A percentile compares a stretch with the other conserved stretches of the same genome.
Evolutionary conservation across 2,113 vertebrate genomes (phyloP).

Genomic region (Zapornia atra): DNA sequence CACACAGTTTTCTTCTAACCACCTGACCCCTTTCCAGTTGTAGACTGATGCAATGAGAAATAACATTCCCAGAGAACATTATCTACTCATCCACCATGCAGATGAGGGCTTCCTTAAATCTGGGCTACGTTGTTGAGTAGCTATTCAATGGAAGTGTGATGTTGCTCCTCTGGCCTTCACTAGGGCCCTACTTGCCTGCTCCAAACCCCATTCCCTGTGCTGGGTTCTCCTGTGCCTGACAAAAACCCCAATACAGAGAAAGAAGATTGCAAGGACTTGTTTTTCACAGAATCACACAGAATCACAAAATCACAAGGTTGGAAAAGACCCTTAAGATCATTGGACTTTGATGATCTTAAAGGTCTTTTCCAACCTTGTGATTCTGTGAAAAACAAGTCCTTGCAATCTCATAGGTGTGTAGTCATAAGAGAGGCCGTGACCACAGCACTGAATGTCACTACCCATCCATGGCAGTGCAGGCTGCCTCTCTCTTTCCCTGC

Average conservation of each 20-base stretch:
- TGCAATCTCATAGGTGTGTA: neutral
- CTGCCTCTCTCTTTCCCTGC: neutral
- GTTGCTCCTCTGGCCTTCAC: neutral
- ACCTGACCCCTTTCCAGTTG: neutral
- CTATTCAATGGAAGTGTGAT: neutral
- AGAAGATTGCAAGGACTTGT: no score
- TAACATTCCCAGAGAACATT: neutral
- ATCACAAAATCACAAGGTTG: no score
- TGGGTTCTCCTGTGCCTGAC: no score
- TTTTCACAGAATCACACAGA: no score
- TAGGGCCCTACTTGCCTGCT: neutral
- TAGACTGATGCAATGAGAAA: neutral
- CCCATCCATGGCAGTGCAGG: neutral
- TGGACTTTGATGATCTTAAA: no score
- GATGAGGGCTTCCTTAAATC: neutral
- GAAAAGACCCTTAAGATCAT: no score
- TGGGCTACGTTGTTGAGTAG: neutral
- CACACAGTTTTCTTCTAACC: neutral
- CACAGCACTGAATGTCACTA: no score
- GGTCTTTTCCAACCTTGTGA: no score
- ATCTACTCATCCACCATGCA: accelerated
- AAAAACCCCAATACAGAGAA: no score
- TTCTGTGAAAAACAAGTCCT: neutral
- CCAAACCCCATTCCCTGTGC: neutral
- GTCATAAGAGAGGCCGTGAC: neutral